Evolutionary conservation across 2,888 invertebrate genomes (phyloP), one percentile per base, ranked within the genome.

Genomic region (Mechanitis messenoides): DNA sequence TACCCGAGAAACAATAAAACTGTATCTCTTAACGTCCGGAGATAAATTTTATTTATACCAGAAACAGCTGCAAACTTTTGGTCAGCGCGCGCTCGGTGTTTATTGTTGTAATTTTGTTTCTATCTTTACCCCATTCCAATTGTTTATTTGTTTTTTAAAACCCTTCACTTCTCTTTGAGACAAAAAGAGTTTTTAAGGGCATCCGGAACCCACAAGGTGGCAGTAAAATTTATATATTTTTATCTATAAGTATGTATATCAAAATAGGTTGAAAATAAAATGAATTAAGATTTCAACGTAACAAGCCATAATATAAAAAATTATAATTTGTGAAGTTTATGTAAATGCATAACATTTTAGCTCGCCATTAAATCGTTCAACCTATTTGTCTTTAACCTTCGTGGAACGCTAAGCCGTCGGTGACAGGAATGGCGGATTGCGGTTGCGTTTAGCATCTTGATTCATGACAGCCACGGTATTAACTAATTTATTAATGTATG

Each of bases 31-130:
- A 79, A 83, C 85, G 86, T 84, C 82, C 86, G 83, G 85, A 85
- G 83, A 87, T 87, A 88, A 87, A 87, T 78, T 84, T 85, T 89
- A 90, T 90, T 89, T 87, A 87, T 89, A 89, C 79, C 67, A 72
- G 66, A 68, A 87, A 87, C 89, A 90, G 90, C 90, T 90, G 90
- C 89, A 88, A 89, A 89, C 90, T 88, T 90, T 87, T 90, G 90
- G 89, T 90, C 88, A 89, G 85, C 84, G 79, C 81, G 79, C 72
- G 79, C 78, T 77, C 73, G 74, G 73, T 76, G 84, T 83, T 86
- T 85, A 80, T 84, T 86, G 78, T 78, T 80, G 58, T 77, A 81
- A 80, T 73, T 81, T 80, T 84, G 80, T 80, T 82, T 78, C 83
- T 84, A 85, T 81, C 79, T 79, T 74, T 74, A 73, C 66, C 61